These are phyloP conservation scores for Drosophila punjabiensis DNA, from an alignment of 1,140 invertebrate species.

Conservation along the genomic window DNA sequence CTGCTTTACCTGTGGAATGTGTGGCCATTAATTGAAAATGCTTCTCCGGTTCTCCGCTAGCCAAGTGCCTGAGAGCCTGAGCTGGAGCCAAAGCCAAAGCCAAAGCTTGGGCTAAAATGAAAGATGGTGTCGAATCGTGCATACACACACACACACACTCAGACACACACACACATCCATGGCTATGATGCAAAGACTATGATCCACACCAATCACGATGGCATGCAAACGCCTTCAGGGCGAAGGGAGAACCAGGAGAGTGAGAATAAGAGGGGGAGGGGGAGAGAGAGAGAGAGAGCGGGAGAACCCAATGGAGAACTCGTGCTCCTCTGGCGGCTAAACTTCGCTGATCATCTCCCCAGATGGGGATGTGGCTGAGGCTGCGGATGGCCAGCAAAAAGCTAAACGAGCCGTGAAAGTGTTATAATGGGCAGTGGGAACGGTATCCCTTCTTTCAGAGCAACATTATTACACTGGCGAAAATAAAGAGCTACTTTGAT, in stretches of 20 bases:
- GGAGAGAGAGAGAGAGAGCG: neutral
- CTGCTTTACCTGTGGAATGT: conserved; percentile 58
- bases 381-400: conserved; percentile 52
- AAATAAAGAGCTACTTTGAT: neutral
- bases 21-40: conserved; percentile 83
- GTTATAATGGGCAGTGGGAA: conserved; percentile 73
- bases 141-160: conserved; percentile 22
- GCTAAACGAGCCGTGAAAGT: conserved; percentile 81
- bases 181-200: conserved; percentile 22
- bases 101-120: conserved; percentile 57
- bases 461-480: conserved; percentile 28
- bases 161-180: conserved; percentile 20
- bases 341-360: conserved; percentile 52
- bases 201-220: conserved; percentile 76
- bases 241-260: conserved; percentile 27
- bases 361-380: conserved; percentile 30
- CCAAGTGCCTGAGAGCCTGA: conserved; percentile 50
- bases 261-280: neutral
- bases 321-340: conserved; percentile 57
- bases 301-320: conserved; percentile 52
- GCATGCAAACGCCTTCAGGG: conserved; percentile 74
- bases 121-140: conserved; percentile 82
- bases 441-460: conserved; percentile 30
- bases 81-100: neutral
- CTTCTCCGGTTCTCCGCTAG: conserved; percentile 42